A percentile compares a stretch with the other conserved stretches of the same genome.
phyloP scores from a whole-genome alignment of 2,888 invertebrate species.

The Ligdia adustata region DNA sequence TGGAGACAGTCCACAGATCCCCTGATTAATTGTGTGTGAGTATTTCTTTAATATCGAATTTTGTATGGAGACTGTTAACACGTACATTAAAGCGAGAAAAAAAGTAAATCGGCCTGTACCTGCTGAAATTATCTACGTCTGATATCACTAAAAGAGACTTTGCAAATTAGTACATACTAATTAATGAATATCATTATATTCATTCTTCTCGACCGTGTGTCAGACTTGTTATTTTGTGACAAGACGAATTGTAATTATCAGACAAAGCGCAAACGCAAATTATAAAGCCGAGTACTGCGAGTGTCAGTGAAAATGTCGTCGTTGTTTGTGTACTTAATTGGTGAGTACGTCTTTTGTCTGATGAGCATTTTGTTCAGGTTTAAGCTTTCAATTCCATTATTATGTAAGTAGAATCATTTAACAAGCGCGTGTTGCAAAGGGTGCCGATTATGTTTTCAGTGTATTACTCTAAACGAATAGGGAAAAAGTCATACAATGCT shows the following conservation, averaged over 20 bases:
- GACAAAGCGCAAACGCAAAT: constrained; percentile 48
- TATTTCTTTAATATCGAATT: no score
- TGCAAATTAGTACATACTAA: no score
- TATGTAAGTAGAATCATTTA: constrained; percentile 1
- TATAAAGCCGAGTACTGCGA: constrained; percentile 44
- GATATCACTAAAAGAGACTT: no score
- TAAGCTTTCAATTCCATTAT: constrained; percentile 6
- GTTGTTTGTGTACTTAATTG: constrained; percentile 49
- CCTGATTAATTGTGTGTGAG: no score
- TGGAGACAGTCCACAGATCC: no score
- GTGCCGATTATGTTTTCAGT: not conserved
- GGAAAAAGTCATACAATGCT: no score
- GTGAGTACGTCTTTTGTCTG: constrained; percentile 51
- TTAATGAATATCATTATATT: no score
- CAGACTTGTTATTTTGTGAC: constrained; percentile 49
- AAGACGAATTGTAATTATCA: constrained; percentile 48
- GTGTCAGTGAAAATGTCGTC: constrained; percentile 45
- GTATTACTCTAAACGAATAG: no score
- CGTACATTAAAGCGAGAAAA: no score
- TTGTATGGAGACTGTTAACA: no score
- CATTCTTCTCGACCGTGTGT: constrained; percentile 40
- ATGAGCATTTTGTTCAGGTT: constrained; percentile 27
- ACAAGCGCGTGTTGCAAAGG: not conserved
- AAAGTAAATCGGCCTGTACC: no score
- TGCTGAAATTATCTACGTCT: no score